A percentile compares a stretch with the other conserved stretches of the same genome.
These are phyloP conservation scores for Dascillus cervinus DNA, from an alignment of 2,888 invertebrate genomes.

Conservation along the genomic window DNA sequence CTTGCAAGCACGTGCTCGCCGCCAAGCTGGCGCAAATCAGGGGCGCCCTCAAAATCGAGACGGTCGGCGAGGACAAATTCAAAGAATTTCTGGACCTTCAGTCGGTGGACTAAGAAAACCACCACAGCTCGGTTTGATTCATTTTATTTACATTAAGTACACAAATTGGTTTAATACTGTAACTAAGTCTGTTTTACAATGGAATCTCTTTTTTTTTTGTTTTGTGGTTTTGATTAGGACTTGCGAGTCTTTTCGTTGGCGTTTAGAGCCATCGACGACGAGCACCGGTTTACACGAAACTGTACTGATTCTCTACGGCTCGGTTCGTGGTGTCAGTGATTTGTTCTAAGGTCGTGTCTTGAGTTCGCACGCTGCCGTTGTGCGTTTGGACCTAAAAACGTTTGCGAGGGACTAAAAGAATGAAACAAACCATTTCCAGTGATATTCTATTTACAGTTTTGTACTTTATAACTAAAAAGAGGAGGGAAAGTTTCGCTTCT, in stretches of 20 bases:
- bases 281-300: slow-evolving; percentile 55
- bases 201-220: no score
- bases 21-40: slow-evolving; percentile 50
- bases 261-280: no score
- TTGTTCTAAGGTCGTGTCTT: slow-evolving; percentile 67
- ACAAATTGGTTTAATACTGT: no score
- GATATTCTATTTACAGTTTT: no score
- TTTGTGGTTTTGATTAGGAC: no score
- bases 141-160: no score
- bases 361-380: slow-evolving; percentile 74
- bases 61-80: slow-evolving; percentile 47
- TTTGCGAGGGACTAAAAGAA: neutral
- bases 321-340: slow-evolving; percentile 45
- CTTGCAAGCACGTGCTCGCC: slow-evolving; percentile 63
- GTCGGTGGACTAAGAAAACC: no score
- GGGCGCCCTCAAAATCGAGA: slow-evolving; percentile 39
- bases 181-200: no score
- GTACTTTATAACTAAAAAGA: no score
- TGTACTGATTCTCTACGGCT: slow-evolving; percentile 81
- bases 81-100: neutral
- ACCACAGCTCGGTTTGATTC: no score
- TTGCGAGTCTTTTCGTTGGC: no score
- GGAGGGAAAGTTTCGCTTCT: no score
- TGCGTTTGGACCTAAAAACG: slow-evolving; percentile 59
- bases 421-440: neutral